Evolutionary conservation across 2,797 vertebrate genomes (phyloP).

Genomic region (Erithacus rubecula): DNA sequence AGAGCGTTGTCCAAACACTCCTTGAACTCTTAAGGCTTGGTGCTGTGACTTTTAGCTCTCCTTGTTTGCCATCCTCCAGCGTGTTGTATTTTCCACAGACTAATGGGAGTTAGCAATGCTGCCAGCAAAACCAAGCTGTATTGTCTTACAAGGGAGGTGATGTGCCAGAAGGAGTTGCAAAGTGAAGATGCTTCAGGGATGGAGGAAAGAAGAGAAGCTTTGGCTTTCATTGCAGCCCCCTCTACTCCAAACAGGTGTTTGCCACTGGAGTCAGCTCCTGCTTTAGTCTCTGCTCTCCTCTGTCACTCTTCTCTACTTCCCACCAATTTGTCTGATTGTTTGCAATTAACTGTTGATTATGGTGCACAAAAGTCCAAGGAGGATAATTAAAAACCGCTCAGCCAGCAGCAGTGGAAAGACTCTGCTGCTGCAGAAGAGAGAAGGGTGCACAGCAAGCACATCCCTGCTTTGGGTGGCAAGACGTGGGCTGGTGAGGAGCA

Average conservation of each 20-base stretch:
- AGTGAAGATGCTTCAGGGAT: not conserved
- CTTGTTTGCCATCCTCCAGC: not conserved
- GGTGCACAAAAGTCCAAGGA: not conserved
- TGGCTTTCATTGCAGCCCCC: not conserved
- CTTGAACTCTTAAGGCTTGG: not conserved
- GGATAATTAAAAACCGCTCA: slow-evolving; percentile 1
- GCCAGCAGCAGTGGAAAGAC: not conserved
- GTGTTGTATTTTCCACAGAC: not conserved
- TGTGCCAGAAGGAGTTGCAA: not conserved
- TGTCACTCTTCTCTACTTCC: not conserved
- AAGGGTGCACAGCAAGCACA: not conserved
- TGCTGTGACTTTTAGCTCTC: not conserved
- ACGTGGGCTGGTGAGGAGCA: not conserved
- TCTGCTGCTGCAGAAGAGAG: not conserved
- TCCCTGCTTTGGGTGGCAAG: rapidly evolving
- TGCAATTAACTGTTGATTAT: slow-evolving; percentile 35
- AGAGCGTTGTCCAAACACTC: not conserved
- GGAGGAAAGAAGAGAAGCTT: not conserved
- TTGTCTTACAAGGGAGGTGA: not conserved
- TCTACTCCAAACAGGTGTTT: not conserved
- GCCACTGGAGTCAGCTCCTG: not conserved
- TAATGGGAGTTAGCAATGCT: not conserved
- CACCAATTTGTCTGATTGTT: slow-evolving; percentile 4
- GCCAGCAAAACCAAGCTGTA: not conserved
- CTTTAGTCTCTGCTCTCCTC: not conserved